Evolutionary conservation across 2,888 invertebrate genomes (phyloP).

Genomic region (Phengaris arion): DNA sequence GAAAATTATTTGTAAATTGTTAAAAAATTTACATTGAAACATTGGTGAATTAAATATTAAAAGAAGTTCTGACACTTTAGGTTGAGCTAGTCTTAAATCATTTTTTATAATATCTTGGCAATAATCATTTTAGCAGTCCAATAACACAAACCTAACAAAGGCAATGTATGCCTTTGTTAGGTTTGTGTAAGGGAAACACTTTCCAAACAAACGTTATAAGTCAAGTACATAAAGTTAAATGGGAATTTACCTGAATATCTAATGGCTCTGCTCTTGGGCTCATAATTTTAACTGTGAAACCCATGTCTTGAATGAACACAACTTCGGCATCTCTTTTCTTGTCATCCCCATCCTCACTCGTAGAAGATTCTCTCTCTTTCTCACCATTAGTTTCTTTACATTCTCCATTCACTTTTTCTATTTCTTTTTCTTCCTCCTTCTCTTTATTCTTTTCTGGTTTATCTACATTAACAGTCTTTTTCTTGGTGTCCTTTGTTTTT

Average conservation of each 20-base stretch:
- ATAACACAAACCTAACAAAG: too few species aligned
- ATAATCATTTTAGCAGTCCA: too few species aligned
- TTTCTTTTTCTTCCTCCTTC: constrained; percentile 46
- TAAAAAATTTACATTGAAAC: background rate
- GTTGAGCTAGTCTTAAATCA: too few species aligned
- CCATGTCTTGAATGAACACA: constrained; percentile 93
- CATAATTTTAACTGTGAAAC: constrained; percentile 95
- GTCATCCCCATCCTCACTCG: constrained; percentile 77
- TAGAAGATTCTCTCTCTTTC: constrained; percentile 68
- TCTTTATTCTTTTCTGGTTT: constrained; percentile 52
- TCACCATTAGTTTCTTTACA: constrained; percentile 63
- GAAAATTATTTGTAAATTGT: background rate
- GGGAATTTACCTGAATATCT: constrained; percentile 88
- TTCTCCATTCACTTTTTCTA: constrained; percentile 59
- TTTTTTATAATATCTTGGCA: too few species aligned
- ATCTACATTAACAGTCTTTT: constrained; percentile 51
- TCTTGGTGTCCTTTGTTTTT: constrained; percentile 58
- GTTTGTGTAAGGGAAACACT: too few species aligned
- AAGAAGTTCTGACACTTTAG: too few species aligned
- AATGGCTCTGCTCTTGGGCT: constrained; percentile 95
- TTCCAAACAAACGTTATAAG: too few species aligned
- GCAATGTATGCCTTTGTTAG: too few species aligned
- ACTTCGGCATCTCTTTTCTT: constrained; percentile 86
- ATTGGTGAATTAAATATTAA: background rate
- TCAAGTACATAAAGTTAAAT: background rate